Evolutionary conservation across 1,140 invertebrate genomes (phyloP).

Genomic region (Drosophila watanabei): DNA sequence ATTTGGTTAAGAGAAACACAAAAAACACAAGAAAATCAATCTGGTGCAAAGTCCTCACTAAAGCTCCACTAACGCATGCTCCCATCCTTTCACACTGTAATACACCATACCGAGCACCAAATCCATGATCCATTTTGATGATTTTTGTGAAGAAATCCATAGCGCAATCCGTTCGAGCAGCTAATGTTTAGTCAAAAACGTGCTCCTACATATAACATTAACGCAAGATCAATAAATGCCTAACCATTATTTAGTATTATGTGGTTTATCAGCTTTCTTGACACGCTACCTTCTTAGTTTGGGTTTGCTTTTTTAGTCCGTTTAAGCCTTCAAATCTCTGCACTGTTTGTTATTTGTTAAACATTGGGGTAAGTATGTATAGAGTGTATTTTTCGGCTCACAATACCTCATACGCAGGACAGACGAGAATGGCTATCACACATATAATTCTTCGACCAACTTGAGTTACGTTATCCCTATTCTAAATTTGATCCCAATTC

Average conservation of each 20-base stretch:
- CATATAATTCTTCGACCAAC: conserved; percentile 52
- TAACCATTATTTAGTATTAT: conserved; percentile 44
- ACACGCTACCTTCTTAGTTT: conserved; percentile 13
- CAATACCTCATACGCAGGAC: not conserved
- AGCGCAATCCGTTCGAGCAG: conserved; percentile 14
- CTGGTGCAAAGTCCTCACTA: conserved; percentile 50
- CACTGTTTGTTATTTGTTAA: conserved; percentile 44
- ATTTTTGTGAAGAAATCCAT: conserved; percentile 74
- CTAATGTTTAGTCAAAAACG: conserved; percentile 76
- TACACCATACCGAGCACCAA: conserved; percentile 29
- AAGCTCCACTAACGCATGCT: conserved; percentile 25
- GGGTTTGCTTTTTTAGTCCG: conserved; percentile 12
- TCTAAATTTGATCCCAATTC: conserved; percentile 20
- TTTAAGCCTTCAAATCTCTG: conserved; percentile 17
- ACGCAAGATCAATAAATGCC: conserved; percentile 54
- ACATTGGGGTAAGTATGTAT: conserved; percentile 69
- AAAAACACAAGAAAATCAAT: conserved; percentile 76
- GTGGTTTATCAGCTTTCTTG: conserved; percentile 36
- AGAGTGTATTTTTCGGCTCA: conserved; percentile 28
- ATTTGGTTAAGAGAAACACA: conserved; percentile 43
- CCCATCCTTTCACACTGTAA: conserved; percentile 22
- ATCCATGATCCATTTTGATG: conserved; percentile 67
- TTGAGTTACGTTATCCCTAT: conserved; percentile 16
- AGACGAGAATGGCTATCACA: conserved; percentile 61
- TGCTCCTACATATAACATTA: conserved; percentile 13